Conservation (phyloP, 2,797 vertebrate genomes). For the Poeciliopsis infans region DNA sequence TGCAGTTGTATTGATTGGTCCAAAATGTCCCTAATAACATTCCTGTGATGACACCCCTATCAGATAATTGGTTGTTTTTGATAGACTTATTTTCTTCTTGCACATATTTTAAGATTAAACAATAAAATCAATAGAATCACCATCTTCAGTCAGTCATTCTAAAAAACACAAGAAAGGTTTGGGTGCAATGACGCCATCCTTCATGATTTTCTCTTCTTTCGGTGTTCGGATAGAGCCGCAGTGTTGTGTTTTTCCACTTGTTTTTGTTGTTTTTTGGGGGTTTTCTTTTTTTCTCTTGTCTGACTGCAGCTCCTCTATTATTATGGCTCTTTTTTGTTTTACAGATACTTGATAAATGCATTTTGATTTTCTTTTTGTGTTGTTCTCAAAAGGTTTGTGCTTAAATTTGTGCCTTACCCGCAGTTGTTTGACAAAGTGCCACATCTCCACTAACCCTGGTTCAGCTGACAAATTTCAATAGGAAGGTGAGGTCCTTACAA, state of each 20-base stretch:
- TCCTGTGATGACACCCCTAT: neutral
- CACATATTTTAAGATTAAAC: neutral
- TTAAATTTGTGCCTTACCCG: neutral
- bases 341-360: neutral
- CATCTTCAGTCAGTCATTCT: neutral
- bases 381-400: neutral
- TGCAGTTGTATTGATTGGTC: neutral
- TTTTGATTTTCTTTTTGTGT: neutral
- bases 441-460: neutral
- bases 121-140: neutral
- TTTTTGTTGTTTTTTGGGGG: neutral
- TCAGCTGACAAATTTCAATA: neutral
- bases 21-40: neutral
- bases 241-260: neutral
- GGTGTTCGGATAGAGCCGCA: no score
- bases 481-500: neutral
- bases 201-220: neutral
- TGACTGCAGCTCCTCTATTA: neutral
- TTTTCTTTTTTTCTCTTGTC: neutral
- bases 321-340: neutral
- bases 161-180: neutral
- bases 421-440: neutral
- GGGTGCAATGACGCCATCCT: neutral
- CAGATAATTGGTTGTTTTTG: no score
- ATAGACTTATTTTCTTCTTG: neutral